phyloP scores from a whole-genome alignment of 1,140 invertebrate genomes.

The Drosophila lowei region DNA sequence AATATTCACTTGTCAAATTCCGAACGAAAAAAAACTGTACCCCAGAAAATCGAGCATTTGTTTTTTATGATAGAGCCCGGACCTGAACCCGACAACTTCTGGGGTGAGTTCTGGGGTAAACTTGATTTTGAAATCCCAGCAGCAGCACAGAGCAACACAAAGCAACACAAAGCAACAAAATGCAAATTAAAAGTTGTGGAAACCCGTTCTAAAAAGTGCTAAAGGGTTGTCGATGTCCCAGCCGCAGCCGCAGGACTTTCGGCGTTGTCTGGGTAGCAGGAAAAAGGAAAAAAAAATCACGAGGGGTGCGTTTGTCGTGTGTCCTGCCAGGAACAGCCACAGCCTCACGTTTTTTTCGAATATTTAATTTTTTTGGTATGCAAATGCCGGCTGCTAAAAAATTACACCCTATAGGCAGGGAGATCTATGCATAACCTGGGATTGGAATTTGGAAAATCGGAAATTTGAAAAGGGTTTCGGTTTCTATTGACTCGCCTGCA shows the following conservation, averaged over 20 bases:
- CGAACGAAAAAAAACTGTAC: slow-evolving; percentile 60
- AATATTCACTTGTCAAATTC: slow-evolving; percentile 82
- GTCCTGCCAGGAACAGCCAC: slow-evolving; percentile 74
- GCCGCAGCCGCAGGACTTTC: slow-evolving; percentile 68
- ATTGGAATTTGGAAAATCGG: slow-evolving; percentile 39
- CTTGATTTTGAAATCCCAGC: slow-evolving; percentile 74
- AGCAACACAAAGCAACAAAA: slow-evolving; percentile 60
- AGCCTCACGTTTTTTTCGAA: slow-evolving; percentile 65
- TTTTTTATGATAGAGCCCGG: slow-evolving; percentile 30
- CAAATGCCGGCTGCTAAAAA: slow-evolving; percentile 71
- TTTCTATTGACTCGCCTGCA: slow-evolving; percentile 50
- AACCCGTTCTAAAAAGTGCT: slow-evolving; percentile 60
- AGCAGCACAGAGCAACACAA: slow-evolving; percentile 52
- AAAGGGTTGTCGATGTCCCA: slow-evolving; percentile 65
- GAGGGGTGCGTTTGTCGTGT: slow-evolving; percentile 72
- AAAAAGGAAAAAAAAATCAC: slow-evolving; percentile 54
- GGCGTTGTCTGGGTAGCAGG: slow-evolving; percentile 63
- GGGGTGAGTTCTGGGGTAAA: slow-evolving; percentile 70
- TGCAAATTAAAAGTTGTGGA: slow-evolving; percentile 79
- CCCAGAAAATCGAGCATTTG: slow-evolving; percentile 57
- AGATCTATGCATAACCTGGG: slow-evolving; percentile 22
- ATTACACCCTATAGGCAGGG: slow-evolving; percentile 44
- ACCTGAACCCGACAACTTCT: slow-evolving; percentile 38
- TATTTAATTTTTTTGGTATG: slow-evolving; percentile 71
- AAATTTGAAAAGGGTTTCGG: slow-evolving; percentile 69